These are phyloP conservation scores for Andrena flavipes DNA, from an alignment of 2,888 invertebrate species.

Conservation along the genomic window DNA sequence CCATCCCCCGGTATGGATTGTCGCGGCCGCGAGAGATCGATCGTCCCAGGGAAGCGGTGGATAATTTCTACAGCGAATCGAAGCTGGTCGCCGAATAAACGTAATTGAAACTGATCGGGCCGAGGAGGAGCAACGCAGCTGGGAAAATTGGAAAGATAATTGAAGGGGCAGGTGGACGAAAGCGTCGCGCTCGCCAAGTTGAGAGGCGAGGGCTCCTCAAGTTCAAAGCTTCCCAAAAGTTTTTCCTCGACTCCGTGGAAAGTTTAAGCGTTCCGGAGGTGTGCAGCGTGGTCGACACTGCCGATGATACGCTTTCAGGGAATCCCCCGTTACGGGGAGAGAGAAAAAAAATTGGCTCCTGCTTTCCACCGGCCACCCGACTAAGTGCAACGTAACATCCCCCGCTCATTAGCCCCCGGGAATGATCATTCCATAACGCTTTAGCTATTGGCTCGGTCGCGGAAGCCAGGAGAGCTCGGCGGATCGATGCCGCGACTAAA, in stretches of 20 bases:
- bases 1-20: constrained; percentile 42
- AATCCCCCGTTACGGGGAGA: constrained; percentile 39
- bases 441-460: constrained; percentile 13
- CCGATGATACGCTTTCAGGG: constrained; percentile 5
- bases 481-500: constrained; percentile 39
- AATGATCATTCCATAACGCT: constrained; percentile 55
- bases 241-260: constrained; percentile 44
- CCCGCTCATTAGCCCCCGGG: constrained; percentile 52
- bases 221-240: constrained; percentile 13
- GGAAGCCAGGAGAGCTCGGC: not conserved
- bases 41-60: constrained; percentile 27
- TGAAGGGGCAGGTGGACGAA: constrained; percentile 60
- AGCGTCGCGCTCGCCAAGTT: constrained; percentile 45
- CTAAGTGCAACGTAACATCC: constrained; percentile 66
- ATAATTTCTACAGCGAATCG: constrained; percentile 41
- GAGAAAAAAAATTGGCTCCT: constrained; percentile 13
- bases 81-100: constrained; percentile 37
- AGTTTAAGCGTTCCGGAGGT: constrained; percentile 50
- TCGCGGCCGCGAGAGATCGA: constrained; percentile 39
- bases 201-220: constrained; percentile 23
- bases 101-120: constrained; percentile 60
- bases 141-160: constrained; percentile 65
- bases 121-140: not conserved
- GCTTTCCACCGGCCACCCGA: constrained; percentile 45
- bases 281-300: constrained; percentile 13